A percentile compares a stretch with the other conserved stretches of the same genome.
Conservation (phyloP, 2,113 vertebrate genomes). For the Festucalex cinctus region DNA sequence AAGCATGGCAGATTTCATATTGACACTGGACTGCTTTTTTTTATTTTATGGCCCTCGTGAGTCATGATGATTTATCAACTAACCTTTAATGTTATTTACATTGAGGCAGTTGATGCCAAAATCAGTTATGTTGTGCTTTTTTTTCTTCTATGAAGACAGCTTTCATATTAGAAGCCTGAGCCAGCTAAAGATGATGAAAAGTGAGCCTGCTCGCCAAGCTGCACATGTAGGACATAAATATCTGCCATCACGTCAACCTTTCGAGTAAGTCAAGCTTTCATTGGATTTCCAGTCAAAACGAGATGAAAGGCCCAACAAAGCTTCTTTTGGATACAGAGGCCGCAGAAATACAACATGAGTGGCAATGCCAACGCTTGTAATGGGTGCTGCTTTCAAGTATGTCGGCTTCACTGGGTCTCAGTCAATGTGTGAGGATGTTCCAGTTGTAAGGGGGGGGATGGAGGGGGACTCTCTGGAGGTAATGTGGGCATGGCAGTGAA, state of each 20-base stretch:
- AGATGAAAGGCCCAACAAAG: constrained; percentile 5
- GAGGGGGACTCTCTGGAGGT: constrained; percentile 25
- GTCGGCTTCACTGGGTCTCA: constrained; percentile 38
- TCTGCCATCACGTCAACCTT: constrained; percentile 7
- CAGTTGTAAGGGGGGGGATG: constrained; percentile 6
- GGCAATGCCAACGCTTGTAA: constrained; percentile 12
- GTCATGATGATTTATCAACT: too few species aligned
- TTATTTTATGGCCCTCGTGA: background rate
- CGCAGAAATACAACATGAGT: constrained; percentile 12
- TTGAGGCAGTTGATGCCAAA: background rate
- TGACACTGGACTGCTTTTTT: background rate
- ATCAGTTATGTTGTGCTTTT: background rate
- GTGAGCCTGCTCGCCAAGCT: constrained; percentile 3
- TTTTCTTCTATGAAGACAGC: background rate
- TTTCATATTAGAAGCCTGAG: constrained; percentile 24
- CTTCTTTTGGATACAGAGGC: constrained; percentile 14
- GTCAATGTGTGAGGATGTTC: constrained; percentile 9
- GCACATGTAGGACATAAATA: constrained; percentile 3
- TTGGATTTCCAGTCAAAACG: constrained; percentile 14
- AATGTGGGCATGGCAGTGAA: constrained; percentile 48
- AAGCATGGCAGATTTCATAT: background rate
- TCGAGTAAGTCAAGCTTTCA: background rate
- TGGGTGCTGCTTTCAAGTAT: constrained; percentile 13
- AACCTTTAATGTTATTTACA: background rate
- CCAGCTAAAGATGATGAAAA: constrained; percentile 12